A percentile compares a stretch with the other conserved stretches of the same genome.
phyloP scores from a whole-genome alignment of 2,113 vertebrate genomes.

The Aspidoscelis tigris region DNA sequence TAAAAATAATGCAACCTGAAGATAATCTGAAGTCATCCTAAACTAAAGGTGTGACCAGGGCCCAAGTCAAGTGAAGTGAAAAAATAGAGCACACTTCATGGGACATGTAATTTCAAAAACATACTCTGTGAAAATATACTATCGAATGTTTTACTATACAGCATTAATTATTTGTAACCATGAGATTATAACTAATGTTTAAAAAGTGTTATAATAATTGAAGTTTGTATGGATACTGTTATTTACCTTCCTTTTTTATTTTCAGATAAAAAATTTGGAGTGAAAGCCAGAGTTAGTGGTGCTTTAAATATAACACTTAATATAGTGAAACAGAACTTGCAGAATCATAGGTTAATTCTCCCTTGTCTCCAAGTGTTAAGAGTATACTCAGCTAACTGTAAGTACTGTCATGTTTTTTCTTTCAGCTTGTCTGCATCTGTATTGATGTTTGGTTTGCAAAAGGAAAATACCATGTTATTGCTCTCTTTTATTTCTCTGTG shows the following conservation, averaged over 20 bases:
- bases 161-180: too few species aligned
- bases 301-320: conserved; percentile 87
- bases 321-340: conserved; percentile 92
- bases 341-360: conserved; percentile 88
- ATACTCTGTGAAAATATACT: neutral
- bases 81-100: too few species aligned
- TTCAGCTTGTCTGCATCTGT: conserved; percentile 9
- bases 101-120: too few species aligned
- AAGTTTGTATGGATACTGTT: neutral
- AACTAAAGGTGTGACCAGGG: too few species aligned
- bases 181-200: neutral
- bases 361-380: conserved; percentile 95
- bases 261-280: conserved; percentile 95
- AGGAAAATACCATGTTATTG: neutral
- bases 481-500: neutral
- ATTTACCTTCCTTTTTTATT: conserved; percentile 41
- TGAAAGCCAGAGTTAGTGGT: conserved; percentile 93
- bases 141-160: too few species aligned
- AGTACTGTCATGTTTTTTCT: conserved; percentile 71
- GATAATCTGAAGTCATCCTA: too few species aligned
- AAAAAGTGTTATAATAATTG: neutral
- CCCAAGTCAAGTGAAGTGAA: too few species aligned
- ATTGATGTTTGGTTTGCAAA: neutral
- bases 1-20: too few species aligned
- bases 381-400: conserved; percentile 91